Evolutionary conservation across 2,797 vertebrate species (phyloP).

Genomic region (Micrastur ruficollis): DNA sequence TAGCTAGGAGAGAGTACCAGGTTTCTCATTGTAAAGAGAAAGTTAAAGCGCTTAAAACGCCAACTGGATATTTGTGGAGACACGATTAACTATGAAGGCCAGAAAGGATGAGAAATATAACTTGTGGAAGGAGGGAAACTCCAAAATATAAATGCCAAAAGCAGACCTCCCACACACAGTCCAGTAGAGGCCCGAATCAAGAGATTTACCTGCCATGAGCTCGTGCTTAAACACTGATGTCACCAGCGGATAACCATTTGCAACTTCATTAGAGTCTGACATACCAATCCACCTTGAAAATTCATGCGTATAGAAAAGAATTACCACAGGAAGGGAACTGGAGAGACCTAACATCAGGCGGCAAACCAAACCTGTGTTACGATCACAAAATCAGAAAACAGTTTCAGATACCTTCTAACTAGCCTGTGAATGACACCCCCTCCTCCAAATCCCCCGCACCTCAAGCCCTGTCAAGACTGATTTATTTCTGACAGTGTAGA

Average conservation of each 20-base stretch:
- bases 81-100: not conserved
- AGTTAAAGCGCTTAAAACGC: not conserved
- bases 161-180: fast-evolving
- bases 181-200: not conserved
- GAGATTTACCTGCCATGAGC: not conserved
- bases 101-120: not conserved
- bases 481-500: not conserved
- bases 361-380: not conserved
- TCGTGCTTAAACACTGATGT: not conserved
- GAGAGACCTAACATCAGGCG: not conserved
- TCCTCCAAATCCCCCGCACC: not conserved
- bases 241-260: not conserved
- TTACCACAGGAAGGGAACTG: not conserved
- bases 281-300: not conserved
- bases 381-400: not conserved
- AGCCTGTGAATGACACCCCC: not conserved
- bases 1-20: not conserved
- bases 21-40: not conserved
- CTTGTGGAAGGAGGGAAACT: not conserved
- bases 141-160: not conserved
- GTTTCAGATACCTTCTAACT: not conserved
- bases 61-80: not conserved
- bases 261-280: not conserved
- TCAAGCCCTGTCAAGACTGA: not conserved
- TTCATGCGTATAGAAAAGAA: not conserved